Base-by-base conservation (phyloP, 2,888 invertebrate genomes). In the Calephelis perditalis region DNA sequence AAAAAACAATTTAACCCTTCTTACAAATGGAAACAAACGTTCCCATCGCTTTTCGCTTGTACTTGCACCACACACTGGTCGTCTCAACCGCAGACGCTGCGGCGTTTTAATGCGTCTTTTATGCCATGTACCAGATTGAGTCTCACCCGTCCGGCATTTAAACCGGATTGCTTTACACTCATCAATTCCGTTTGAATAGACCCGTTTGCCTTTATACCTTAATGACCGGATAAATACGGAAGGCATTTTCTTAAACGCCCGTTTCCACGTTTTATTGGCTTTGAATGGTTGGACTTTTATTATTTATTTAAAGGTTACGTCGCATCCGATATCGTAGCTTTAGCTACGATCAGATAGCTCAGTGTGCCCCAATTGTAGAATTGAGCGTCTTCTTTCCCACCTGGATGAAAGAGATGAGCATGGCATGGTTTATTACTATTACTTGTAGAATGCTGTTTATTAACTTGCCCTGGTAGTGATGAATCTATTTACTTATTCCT, bases 121-220 rank as follows among this genome's bases (percentile, higher is more conserved):
- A 86, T 79, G 77, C 78, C 76, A 64, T 81, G 83, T 79, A 73
- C 78, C 76, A 82, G 86, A 85, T 86, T 84, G 85, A 79, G 79
- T 76, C 74, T 73, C 75, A 70, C 73, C 74, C 71, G 68, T 63
- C 70, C 72, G 75, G 66, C 65, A 76, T 82, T 84, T 77, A 78
- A 81, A 77, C 82, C 69, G 75, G 80, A 81, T 80, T 76, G 78
- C 79, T 83, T 83, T 84, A 80, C 82, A 81, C 81, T 76, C 78
- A 72, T 81, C 82, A 79, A 79, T 84, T 80, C 75, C 68, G 70
- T 70, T 79, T 81, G 84, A 83, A 83, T 83, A 80, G 79, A 80
- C 74, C 79, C 71, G 76, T 82, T 80, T 72, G 76, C 80, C 81
- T 85, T 85, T 82, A 85, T 80, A 78, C 74, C 45, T 71, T 81